Conservation (phyloP, 2,888 invertebrate species). For the Eupithecia pulchellata region DNA sequence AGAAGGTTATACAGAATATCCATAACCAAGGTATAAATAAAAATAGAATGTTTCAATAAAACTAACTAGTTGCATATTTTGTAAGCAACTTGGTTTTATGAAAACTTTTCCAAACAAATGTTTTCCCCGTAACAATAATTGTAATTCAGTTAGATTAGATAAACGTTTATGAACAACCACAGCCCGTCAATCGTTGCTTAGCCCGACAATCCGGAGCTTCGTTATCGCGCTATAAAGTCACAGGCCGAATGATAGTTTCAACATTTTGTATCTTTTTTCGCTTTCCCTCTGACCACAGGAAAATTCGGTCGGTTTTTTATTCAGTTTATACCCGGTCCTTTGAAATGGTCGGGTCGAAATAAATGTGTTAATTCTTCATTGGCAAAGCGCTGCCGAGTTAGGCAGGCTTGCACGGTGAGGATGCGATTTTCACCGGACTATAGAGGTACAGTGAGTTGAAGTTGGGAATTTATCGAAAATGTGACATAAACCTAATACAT, state of each 20-base stretch:
- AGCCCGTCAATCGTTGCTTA: slow-evolving; percentile 48
- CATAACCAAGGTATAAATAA: not conserved
- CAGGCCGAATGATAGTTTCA: slow-evolving; percentile 62
- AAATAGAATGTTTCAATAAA: not conserved
- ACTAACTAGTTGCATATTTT: not conserved
- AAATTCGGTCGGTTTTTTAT: slow-evolving; percentile 56
- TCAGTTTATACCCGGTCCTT: slow-evolving; percentile 41
- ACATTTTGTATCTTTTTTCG: slow-evolving; percentile 37
- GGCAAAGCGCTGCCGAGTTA: slow-evolving; percentile 22
- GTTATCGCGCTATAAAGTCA: slow-evolving; percentile 72
- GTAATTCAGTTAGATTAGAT: not conserved
- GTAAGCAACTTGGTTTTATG: not conserved
- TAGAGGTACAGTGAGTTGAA: not conserved
- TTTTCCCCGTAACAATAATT: no score
- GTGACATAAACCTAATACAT: not conserved
- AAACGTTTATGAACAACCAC: slow-evolving; percentile 17
- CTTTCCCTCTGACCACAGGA: slow-evolving; percentile 61
- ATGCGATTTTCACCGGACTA: slow-evolving; percentile 11
- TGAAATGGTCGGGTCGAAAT: slow-evolving; percentile 40
- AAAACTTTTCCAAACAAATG: not conserved
- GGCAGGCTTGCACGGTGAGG: slow-evolving; percentile 12
- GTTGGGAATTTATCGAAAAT: not conserved
- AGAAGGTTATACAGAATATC: not conserved
- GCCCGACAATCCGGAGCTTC: slow-evolving; percentile 52
- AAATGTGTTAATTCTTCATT: slow-evolving; percentile 39